Evolutionary conservation across 2,797 vertebrate genomes (phyloP).

Genomic region (Urophycis tenuis): DNA sequence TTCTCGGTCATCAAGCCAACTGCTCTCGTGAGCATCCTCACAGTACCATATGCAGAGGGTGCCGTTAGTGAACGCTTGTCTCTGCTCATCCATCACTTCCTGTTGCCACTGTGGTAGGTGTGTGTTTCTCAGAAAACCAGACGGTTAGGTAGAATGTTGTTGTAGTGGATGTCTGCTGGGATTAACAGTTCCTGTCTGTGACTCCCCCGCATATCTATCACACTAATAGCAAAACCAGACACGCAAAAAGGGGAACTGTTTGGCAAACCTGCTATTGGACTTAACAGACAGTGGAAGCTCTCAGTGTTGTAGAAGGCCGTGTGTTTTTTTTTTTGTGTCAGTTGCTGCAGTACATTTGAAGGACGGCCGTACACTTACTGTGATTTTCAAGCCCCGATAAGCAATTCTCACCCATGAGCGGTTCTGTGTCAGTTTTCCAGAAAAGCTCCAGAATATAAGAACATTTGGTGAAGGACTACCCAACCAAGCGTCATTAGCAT

Average conservation of each 20-base stretch:
- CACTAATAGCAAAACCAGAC: conserved; percentile 69
- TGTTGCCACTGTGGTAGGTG: conserved; percentile 21
- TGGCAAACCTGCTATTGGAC: conserved; percentile 33
- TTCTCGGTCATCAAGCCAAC: neutral
- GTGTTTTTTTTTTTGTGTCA: neutral
- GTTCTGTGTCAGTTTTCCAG: neutral
- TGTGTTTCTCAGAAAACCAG: conserved; percentile 54
- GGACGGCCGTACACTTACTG: neutral
- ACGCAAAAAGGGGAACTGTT: conserved; percentile 27
- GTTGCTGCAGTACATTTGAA: neutral
- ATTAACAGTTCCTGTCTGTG: conserved; percentile 66
- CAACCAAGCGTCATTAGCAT: neutral
- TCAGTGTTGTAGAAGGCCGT: neutral
- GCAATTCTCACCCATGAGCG: neutral
- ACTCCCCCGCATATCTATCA: conserved; percentile 69
- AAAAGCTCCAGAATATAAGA: neutral
- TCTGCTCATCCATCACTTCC: neutral
- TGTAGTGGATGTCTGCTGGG: conserved; percentile 55
- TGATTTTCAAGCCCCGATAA: neutral
- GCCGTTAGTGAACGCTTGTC: neutral
- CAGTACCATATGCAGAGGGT: neutral
- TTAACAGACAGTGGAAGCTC: neutral
- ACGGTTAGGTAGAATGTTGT: conserved; percentile 68
- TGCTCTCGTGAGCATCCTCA: no score
- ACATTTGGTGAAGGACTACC: conserved; percentile 6